Percentiles rank a stretch among this genome's conserved stretches.
phyloP scores from a whole-genome alignment of 2,797 vertebrate species.

The Poecilia velifera region DNA sequence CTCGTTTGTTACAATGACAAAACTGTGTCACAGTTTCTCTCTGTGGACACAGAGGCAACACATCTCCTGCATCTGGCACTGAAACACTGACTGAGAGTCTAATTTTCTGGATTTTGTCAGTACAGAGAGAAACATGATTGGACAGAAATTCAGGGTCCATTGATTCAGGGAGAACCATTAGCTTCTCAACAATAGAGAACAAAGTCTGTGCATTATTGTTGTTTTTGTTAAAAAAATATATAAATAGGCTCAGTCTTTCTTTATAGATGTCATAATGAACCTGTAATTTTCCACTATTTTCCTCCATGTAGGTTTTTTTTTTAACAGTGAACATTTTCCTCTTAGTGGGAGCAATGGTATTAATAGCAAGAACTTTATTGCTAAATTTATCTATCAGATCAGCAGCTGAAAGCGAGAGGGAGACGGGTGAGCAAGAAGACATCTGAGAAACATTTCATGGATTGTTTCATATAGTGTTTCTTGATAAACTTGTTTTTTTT shows the following conservation, averaged over 20 bases:
- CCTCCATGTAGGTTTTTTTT: not conserved
- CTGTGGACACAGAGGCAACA: not conserved
- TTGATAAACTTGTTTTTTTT: not conserved
- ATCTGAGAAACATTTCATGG: not conserved
- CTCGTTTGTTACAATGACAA: not conserved
- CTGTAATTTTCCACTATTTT: not conserved
- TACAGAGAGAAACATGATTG: not conserved
- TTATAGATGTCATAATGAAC: not conserved
- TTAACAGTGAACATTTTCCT: not conserved
- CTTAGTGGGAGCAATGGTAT: not conserved
- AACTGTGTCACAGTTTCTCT: not conserved
- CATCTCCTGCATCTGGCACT: not conserved
- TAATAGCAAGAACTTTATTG: not conserved
- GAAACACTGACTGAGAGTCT: not conserved
- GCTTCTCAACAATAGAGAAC: not conserved
- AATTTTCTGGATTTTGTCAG: not conserved
- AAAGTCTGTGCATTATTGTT: not conserved
- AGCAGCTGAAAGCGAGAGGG: not conserved
- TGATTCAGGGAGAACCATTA: not conserved
- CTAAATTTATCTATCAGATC: not conserved
- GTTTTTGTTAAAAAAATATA: not conserved
- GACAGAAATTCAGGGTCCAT: not conserved
- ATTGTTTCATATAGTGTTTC: not conserved
- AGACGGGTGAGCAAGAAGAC: not conserved
- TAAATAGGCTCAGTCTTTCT: not conserved